A percentile compares a stretch with the other conserved stretches of the same genome.
Conservation (phyloP, 53 echinoderm and acorn worm genomes). For the Paelopatides confundens region DNA sequence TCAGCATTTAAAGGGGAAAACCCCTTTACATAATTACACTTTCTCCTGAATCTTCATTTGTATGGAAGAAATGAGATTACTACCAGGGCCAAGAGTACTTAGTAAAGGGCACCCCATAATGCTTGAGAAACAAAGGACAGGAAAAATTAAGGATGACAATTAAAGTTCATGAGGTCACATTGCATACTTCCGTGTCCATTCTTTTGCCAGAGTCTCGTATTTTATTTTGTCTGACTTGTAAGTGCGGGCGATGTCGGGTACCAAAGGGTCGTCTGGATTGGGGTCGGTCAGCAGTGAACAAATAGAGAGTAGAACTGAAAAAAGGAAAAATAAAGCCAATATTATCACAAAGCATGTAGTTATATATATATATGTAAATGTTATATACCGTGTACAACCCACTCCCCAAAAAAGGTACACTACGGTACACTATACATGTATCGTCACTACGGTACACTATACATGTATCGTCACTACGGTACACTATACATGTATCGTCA, state of each 20-base stretch:
- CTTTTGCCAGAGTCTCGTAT: slow-evolving; percentile 73
- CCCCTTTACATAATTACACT: slow-evolving; percentile 5
- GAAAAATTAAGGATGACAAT: slow-evolving; percentile 39
- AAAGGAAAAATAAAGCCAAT: slow-evolving; percentile 19
- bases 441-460: no score
- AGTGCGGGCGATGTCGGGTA: slow-evolving; percentile 92
- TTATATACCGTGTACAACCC: no score
- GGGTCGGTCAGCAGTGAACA: slow-evolving; percentile 92
- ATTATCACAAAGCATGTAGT: background rate
- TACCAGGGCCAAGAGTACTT: slow-evolving; percentile 33
- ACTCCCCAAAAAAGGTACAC: no score
- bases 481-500: no score
- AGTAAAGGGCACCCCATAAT: slow-evolving; percentile 1
- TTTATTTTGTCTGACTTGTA: slow-evolving; percentile 79
- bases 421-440: no score
- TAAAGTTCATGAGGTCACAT: slow-evolving; percentile 61
- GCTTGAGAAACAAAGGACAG: slow-evolving; percentile 48
- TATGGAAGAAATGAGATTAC: slow-evolving; percentile 28
- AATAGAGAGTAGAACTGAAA: slow-evolving; percentile 92
- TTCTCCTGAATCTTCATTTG: background rate
- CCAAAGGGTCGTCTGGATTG: slow-evolving; percentile 88
- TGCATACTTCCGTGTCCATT: slow-evolving; percentile 96
- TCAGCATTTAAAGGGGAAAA: background rate
- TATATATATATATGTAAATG: no score
- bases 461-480: no score